Evolutionary conservation across 2,113 vertebrate genomes (phyloP).

Genomic region (Melanostigma gelatinosum): DNA sequence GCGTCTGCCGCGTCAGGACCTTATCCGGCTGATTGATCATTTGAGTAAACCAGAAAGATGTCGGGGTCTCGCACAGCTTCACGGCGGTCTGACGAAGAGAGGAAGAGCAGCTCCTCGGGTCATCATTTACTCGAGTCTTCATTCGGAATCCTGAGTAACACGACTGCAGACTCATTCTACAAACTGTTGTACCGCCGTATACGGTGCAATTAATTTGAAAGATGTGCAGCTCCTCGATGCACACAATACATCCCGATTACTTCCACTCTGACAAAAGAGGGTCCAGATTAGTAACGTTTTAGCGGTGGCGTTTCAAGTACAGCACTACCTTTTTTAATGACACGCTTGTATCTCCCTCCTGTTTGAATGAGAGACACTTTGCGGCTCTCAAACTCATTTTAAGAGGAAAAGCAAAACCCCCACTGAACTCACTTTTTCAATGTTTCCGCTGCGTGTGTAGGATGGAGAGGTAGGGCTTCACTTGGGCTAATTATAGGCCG

Average conservation of each 20-base stretch:
- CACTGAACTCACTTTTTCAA: slow-evolving; percentile 41
- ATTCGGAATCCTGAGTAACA: slow-evolving; percentile 13
- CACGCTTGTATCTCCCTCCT: slow-evolving; percentile 3
- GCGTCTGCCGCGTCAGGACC: slow-evolving; percentile 41
- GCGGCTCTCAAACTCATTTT: slow-evolving; percentile 33
- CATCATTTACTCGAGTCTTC: slow-evolving; percentile 27
- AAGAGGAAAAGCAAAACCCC: slow-evolving; percentile 47
- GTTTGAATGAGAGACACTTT: slow-evolving; percentile 35
- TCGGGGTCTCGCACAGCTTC: slow-evolving; percentile 15
- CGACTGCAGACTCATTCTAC: background rate
- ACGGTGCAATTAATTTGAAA: background rate
- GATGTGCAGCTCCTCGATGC: background rate
- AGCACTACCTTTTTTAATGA: background rate
- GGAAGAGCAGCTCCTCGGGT: slow-evolving; percentile 6
- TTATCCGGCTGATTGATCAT: slow-evolving; percentile 49
- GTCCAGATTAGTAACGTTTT: background rate
- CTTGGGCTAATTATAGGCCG: slow-evolving; percentile 75
- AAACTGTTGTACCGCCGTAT: background rate
- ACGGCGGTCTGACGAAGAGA: slow-evolving; percentile 19
- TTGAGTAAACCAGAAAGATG: slow-evolving; percentile 48
- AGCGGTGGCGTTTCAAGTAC: background rate
- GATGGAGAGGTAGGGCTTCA: slow-evolving; percentile 67
- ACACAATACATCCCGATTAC: background rate
- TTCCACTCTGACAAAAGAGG: background rate
- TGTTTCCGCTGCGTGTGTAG: slow-evolving; percentile 52